Evolutionary conservation across 2,888 invertebrate species (phyloP).

Genomic region (Barypeithes pellucidus): DNA sequence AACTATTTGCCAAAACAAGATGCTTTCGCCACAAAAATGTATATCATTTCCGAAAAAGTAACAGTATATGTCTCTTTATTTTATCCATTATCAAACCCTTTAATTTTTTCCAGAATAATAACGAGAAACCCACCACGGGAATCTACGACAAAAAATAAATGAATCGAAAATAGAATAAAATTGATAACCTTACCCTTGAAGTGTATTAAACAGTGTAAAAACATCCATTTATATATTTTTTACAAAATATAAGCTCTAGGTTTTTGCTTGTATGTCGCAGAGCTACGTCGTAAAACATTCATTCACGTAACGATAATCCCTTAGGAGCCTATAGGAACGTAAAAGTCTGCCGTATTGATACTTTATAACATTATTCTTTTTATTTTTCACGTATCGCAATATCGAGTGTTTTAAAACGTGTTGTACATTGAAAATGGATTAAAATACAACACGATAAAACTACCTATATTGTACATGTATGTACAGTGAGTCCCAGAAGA

Average conservation of each 20-base stretch:
- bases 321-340: neutral
- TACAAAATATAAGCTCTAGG: neutral
- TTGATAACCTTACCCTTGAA: too few species aligned
- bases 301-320: conserved; percentile 5
- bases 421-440: neutral
- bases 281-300: conserved; percentile 8
- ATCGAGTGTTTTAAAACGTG: neutral
- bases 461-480: neutral
- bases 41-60: too few species aligned
- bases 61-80: too few species aligned
- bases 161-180: too few species aligned
- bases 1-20: too few species aligned
- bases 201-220: neutral
- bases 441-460: neutral
- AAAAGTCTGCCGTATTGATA: neutral
- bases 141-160: too few species aligned
- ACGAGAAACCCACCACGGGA: too few species aligned
- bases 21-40: too few species aligned
- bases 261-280: neutral
- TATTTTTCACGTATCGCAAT: conserved; percentile 5
- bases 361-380: neutral
- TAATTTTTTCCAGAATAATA: too few species aligned
- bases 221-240: neutral
- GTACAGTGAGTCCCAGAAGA: too few species aligned
- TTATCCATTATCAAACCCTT: too few species aligned